phyloP scores from a whole-genome alignment of 2,113 vertebrate species.

The Labrus mixtus region DNA sequence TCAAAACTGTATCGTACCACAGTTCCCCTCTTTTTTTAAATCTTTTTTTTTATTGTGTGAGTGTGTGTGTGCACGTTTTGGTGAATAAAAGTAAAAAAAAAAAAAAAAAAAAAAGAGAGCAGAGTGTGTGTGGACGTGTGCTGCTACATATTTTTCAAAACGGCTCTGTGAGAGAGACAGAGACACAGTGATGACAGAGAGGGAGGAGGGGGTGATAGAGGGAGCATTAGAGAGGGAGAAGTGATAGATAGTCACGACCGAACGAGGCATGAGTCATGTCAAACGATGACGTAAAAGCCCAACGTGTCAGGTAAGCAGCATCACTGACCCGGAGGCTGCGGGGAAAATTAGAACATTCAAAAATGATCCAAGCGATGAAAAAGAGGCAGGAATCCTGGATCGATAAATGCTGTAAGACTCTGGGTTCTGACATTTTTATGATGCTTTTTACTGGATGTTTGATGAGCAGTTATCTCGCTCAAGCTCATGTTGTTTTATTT shows the following conservation, averaged over 20 bases:
- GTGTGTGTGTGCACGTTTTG: too few relatives aligned
- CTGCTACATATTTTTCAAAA: constrained; percentile 1
- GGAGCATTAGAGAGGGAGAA: constrained; percentile 21
- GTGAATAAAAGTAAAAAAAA: too few relatives aligned
- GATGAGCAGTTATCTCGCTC: constrained; percentile 18
- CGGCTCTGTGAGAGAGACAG: constrained; percentile 12
- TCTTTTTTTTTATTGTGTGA: too few relatives aligned
- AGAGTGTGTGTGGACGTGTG: background rate
- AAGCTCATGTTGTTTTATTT: constrained; percentile 8
- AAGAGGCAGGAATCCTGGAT: constrained; percentile 4
- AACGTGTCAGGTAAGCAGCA: constrained; percentile 50
- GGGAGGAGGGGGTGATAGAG: background rate
- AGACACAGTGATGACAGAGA: constrained; percentile 2
- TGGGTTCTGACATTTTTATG: constrained; percentile 27
- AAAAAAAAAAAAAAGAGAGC: too few relatives aligned
- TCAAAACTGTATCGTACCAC: too few relatives aligned
- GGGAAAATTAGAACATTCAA: background rate
- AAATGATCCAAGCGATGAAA: constrained; percentile 18
- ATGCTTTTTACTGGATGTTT: constrained; percentile 18
- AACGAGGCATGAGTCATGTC: constrained; percentile 64
- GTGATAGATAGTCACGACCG: constrained; percentile 52
- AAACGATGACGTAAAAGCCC: constrained; percentile 52
- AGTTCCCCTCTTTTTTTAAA: too few relatives aligned
- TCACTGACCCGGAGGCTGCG: constrained; percentile 27
- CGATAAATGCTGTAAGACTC: constrained; percentile 19